A percentile compares a stretch with the other conserved stretches of the same genome.
phyloP scores from a whole-genome alignment of 2,888 invertebrate genomes.

The Agyllia agylla region DNA sequence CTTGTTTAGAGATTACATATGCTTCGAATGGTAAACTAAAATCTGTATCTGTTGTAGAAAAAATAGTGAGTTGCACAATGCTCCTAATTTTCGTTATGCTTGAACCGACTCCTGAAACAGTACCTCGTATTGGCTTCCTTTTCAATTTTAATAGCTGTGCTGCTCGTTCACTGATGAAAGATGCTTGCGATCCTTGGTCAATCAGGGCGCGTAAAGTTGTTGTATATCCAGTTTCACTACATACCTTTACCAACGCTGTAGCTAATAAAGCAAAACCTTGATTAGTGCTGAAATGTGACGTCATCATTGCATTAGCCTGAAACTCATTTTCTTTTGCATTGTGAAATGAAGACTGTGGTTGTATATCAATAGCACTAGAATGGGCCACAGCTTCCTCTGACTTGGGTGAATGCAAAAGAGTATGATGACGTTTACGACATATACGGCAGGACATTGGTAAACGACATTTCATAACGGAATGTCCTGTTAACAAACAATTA shows the following conservation, averaged over 20 bases:
- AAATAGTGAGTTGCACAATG: background rate
- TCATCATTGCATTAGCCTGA: background rate
- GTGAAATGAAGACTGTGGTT: background rate
- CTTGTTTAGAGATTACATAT: background rate
- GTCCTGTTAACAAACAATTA: too few species aligned
- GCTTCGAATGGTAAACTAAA: background rate
- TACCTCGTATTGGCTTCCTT: background rate
- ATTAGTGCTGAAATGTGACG: background rate
- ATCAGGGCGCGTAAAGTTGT: conserved; percentile 12
- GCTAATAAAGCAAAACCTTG: background rate
- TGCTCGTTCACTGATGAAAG: conserved; percentile 52
- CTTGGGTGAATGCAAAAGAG: too few species aligned
- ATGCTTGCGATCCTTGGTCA: conserved; percentile 27
- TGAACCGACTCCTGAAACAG: background rate
- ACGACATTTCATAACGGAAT: too few species aligned
- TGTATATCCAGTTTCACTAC: background rate
- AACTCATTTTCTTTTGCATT: background rate
- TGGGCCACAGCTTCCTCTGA: background rate
- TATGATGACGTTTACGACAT: too few species aligned
- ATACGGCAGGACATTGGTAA: too few species aligned
- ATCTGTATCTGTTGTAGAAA: background rate
- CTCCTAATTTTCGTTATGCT: background rate
- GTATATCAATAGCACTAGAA: background rate
- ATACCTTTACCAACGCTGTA: background rate
- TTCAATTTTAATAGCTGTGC: conserved; percentile 56